Conservation (phyloP, 2,113 vertebrate species). For the Ctenodactylus gundi region DNA sequence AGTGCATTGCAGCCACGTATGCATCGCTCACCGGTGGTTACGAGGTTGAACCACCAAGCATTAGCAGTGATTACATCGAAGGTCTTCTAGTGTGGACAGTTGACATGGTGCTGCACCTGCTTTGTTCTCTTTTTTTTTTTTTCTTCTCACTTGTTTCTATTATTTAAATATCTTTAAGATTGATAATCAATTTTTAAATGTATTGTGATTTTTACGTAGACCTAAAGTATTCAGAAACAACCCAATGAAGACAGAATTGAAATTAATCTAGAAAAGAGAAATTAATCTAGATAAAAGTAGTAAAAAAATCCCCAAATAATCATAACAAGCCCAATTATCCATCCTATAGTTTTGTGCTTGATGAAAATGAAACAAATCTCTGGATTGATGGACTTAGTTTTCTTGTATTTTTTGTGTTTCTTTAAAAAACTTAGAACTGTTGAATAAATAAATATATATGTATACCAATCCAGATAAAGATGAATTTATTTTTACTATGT, state of each 20-base stretch:
- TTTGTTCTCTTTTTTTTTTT: not conserved
- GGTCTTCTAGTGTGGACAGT: not conserved
- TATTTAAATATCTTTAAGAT: not conserved
- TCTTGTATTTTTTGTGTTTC: not conserved
- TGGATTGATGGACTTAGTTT: not conserved
- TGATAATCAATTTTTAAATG: not conserved
- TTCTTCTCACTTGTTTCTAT: not conserved
- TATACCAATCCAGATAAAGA: not conserved
- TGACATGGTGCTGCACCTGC: not conserved
- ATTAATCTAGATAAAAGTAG: not conserved
- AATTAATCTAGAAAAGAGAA: slow-evolving; percentile 5
- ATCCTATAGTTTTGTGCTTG: not conserved
- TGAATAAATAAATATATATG: not conserved
- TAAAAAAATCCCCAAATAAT: slow-evolving; percentile 14
- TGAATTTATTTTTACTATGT: not conserved
- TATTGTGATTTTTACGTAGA: not conserved
- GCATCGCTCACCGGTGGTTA: not conserved
- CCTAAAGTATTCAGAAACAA: slow-evolving; percentile 27
- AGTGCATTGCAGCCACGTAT: not conserved
- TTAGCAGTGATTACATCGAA: not conserved
- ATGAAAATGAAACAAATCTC: slow-evolving; percentile 36
- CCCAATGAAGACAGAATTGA: not conserved
- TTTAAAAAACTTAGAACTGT: not conserved
- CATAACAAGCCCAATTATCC: not conserved
- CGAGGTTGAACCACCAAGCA: not conserved